Conservation (phyloP, 2,888 invertebrate genomes). For the Poecilus cupreus region DNA sequence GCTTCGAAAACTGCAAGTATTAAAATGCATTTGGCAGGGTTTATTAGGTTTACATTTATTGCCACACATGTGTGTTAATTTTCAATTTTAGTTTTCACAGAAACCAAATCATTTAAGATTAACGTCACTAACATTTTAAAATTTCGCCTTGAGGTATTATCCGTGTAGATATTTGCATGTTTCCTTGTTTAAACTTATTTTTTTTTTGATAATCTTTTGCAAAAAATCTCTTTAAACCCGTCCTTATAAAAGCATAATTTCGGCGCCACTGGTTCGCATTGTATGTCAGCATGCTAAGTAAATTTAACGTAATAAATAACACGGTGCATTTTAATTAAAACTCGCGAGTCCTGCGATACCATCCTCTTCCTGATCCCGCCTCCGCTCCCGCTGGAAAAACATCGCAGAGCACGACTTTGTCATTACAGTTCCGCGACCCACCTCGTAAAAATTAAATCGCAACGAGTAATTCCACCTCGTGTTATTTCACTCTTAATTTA, state of each 20-base stretch:
- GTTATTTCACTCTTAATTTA: constrained; percentile 41
- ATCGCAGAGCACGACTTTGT: neutral
- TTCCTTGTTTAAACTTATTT: neutral
- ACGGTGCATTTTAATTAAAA: constrained; percentile 46
- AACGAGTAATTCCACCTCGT: constrained; percentile 10
- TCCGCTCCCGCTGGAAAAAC: neutral
- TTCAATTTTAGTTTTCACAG: too few relatives aligned
- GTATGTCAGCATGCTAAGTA: constrained; percentile 6
- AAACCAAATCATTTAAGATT: too few relatives aligned
- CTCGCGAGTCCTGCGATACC: neutral
- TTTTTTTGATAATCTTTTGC: neutral
- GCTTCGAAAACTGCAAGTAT: too few relatives aligned
- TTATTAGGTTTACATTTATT: too few relatives aligned
- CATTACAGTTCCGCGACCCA: neutral
- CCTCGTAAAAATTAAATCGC: constrained; percentile 34
- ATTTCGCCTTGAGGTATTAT: too few relatives aligned
- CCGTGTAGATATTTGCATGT: too few relatives aligned
- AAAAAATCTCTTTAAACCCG: neutral
- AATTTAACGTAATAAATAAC: constrained; percentile 16
- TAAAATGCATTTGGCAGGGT: too few relatives aligned
- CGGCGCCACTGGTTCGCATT: neutral
- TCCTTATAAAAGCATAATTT: constrained; percentile 14
- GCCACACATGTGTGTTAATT: too few relatives aligned
- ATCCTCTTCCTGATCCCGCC: neutral
- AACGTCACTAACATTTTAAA: too few relatives aligned